Evolutionary conservation across 2,113 vertebrate species (phyloP).

Genomic region (Tyto alba): DNA sequence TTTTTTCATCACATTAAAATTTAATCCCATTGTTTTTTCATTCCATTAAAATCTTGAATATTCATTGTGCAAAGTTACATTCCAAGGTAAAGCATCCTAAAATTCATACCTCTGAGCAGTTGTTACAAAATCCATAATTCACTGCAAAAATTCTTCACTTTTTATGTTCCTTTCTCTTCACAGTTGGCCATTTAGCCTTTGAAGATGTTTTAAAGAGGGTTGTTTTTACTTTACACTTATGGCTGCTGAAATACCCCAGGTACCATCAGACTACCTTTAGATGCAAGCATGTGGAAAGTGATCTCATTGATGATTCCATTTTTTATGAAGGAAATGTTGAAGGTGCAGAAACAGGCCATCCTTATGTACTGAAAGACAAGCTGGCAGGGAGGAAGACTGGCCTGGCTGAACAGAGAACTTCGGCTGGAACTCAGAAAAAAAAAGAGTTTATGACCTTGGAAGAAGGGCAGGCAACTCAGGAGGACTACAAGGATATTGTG

Average conservation of each 20-base stretch:
- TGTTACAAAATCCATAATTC: background rate
- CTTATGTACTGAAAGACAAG: background rate
- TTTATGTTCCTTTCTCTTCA: background rate
- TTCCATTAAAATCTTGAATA: background rate
- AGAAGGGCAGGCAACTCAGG: background rate
- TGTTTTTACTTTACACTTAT: background rate
- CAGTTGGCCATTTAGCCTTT: background rate
- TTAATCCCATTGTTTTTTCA: too few relatives aligned
- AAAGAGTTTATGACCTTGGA: background rate
- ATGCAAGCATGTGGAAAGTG: background rate
- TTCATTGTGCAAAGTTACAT: background rate
- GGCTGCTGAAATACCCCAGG: background rate
- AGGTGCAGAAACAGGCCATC: fast-evolving
- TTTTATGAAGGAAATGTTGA: background rate
- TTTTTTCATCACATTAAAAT: too few relatives aligned
- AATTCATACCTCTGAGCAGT: background rate
- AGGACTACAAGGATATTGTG: background rate
- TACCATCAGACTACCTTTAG: background rate
- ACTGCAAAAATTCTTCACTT: background rate
- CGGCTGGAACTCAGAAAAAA: background rate
- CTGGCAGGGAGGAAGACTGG: fast-evolving
- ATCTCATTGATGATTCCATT: background rate
- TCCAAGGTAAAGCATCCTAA: background rate
- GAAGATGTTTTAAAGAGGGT: background rate
- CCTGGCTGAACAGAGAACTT: background rate